Conservation (phyloP, 2,113 vertebrate genomes). For the Neotoma lepida region DNA sequence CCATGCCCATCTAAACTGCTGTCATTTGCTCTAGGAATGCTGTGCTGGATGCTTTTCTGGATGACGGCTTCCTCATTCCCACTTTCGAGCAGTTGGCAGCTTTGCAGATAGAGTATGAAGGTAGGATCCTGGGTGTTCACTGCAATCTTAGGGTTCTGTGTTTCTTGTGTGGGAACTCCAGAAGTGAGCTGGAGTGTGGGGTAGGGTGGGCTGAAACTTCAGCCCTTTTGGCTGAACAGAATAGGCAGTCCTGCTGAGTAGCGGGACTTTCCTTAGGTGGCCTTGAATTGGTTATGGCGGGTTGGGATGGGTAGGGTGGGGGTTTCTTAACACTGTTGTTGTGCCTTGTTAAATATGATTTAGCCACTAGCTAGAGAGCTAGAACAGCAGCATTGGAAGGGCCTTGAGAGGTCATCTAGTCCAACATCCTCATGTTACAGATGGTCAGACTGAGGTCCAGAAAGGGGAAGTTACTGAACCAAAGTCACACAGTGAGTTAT, state of each 20-base stretch:
- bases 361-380: constrained; percentile 73
- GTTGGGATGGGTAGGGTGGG: not conserved
- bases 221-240: constrained; percentile 10
- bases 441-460: constrained; percentile 78
- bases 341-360: constrained; percentile 71
- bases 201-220: not conserved
- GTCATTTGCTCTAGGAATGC: constrained; percentile 81
- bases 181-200: not conserved
- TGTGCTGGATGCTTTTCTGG: constrained; percentile 89
- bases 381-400: constrained; percentile 69
- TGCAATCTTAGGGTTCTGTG: constrained; percentile 18
- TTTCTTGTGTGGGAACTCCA: constrained; percentile 36
- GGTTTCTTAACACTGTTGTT: constrained; percentile 63
- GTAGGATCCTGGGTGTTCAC: constrained; percentile 78
- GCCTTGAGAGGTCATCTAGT: constrained; percentile 76
- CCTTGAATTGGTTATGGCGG: not conserved
- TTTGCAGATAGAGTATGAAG: constrained; percentile 88
- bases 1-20: constrained; percentile 20
- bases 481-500: constrained; percentile 78
- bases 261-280: constrained; percentile 24
- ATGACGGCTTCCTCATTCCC: constrained; percentile 95
- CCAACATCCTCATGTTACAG: constrained; percentile 76
- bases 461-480: constrained; percentile 76
- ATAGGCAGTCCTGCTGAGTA: constrained; percentile 2
- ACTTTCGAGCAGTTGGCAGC: constrained; percentile 91